These are phyloP conservation scores for Xyrauchen texanus DNA, from an alignment of 2,113 vertebrate genomes.

Conservation along the genomic window DNA sequence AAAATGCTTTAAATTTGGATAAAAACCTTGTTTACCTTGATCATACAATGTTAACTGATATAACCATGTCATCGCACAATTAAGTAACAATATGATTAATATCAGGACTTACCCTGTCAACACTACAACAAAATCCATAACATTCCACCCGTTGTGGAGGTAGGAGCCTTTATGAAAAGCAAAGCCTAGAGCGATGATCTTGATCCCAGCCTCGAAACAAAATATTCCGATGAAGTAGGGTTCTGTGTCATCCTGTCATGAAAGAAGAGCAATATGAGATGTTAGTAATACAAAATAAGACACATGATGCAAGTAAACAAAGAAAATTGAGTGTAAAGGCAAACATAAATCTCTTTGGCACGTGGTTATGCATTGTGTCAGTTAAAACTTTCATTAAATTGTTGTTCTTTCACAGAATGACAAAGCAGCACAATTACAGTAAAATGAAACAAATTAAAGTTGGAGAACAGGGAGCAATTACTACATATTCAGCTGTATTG, in stretches of 20 bases:
- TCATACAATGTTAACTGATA: too few relatives aligned
- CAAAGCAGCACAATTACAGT: too few relatives aligned
- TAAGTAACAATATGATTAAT: constrained; percentile 12
- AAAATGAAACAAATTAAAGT: too few relatives aligned
- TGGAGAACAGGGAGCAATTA: too few relatives aligned
- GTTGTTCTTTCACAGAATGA: background rate
- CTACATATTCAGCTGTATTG: too few relatives aligned
- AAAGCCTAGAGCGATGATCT: constrained; percentile 93
- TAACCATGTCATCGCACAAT: too few relatives aligned
- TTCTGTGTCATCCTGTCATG: constrained; percentile 88
- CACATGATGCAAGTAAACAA: background rate
- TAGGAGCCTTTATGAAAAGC: constrained; percentile 95
- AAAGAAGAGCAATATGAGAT: constrained; percentile 10
- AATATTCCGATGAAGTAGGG: constrained; percentile 98
- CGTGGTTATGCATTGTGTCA: background rate
- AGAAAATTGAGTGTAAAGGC: background rate
- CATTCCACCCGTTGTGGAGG: constrained; percentile 93
- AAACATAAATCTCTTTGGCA: background rate
- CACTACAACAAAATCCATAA: constrained; percentile 98
- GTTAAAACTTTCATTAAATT: background rate
- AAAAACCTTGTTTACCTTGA: too few relatives aligned
- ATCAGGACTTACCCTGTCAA: constrained; percentile 86
- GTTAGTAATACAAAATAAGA: background rate
- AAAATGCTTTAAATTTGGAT: too few relatives aligned
- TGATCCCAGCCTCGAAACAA: constrained; percentile 96